Conservation (phyloP, 2,113 vertebrate species). For the Protomyctophum bolini region DNA sequence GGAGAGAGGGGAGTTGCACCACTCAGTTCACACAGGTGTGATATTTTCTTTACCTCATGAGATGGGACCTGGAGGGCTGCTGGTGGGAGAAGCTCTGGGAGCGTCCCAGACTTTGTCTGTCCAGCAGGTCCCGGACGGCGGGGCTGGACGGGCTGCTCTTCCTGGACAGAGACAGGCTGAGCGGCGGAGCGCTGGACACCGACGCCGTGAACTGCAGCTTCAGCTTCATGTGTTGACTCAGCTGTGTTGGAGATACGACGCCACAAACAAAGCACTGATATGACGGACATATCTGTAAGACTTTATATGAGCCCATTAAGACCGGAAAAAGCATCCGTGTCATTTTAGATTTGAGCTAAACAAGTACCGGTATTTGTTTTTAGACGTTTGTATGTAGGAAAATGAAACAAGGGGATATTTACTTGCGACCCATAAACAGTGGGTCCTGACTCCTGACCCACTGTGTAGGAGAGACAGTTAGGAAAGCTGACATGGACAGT, state of each 20-base stretch:
- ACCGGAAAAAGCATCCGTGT: too few relatives aligned
- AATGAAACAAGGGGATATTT: too few relatives aligned
- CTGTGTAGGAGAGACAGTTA: not conserved
- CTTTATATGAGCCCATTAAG: too few relatives aligned
- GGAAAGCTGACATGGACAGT: not conserved
- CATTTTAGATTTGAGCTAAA: too few relatives aligned
- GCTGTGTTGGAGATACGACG: conserved; percentile 47
- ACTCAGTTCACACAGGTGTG: too few relatives aligned
- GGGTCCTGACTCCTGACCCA: too few relatives aligned
- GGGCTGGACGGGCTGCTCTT: conserved; percentile 83
- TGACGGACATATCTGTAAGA: too few relatives aligned
- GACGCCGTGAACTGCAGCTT: conserved; percentile 89
- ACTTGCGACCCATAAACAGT: too few relatives aligned
- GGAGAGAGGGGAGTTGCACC: too few relatives aligned
- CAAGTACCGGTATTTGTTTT: too few relatives aligned
- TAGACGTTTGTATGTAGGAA: too few relatives aligned
- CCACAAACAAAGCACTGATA: not conserved
- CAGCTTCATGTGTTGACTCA: conserved; percentile 88
- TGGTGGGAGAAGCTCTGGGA: conserved; percentile 89
- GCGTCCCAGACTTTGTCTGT: conserved; percentile 79
- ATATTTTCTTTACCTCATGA: conserved; percentile 77
- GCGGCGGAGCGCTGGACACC: conserved; percentile 72
- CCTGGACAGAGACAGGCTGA: conserved; percentile 79
- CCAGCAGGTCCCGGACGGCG: conserved; percentile 77
- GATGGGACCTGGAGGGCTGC: conserved; percentile 80